Evolutionary conservation across 2,888 invertebrate genomes (phyloP).

Genomic region (Leptodirus hochenwartii): DNA sequence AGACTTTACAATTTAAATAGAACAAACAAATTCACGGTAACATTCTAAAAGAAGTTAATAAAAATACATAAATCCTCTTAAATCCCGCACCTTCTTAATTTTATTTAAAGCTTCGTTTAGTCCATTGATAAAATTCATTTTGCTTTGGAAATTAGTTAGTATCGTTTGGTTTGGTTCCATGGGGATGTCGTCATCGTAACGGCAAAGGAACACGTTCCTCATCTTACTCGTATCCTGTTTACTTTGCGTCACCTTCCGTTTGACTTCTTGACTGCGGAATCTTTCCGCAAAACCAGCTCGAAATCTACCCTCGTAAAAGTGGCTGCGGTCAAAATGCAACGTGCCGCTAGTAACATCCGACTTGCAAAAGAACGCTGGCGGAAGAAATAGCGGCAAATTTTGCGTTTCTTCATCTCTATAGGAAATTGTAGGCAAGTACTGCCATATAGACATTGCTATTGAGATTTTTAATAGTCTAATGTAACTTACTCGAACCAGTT

Average conservation of each 20-base stretch:
- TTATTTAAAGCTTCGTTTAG: conserved; percentile 12
- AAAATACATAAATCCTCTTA: background rate
- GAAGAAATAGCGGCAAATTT: conserved; percentile 45
- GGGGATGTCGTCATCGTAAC: conserved; percentile 34
- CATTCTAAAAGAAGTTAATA: conserved; percentile 2
- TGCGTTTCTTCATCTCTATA: conserved; percentile 12
- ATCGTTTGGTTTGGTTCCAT: conserved; percentile 36
- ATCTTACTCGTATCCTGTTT: too few relatives aligned
- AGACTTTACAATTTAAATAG: conserved; percentile 4
- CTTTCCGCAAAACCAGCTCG: conserved; percentile 13
- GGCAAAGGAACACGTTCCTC: conserved; percentile 10
- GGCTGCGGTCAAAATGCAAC: conserved; percentile 16
- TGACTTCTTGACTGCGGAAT: conserved; percentile 9
- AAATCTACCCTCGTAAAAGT: conserved; percentile 15
- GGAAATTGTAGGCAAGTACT: conserved; percentile 4
- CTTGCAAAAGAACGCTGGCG: conserved; percentile 52
- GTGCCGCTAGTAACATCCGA: conserved; percentile 36
- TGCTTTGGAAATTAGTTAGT: conserved; percentile 28
- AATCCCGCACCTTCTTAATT: conserved; percentile 15
- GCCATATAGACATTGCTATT: too few relatives aligned
- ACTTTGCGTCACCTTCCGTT: conserved; percentile 5
- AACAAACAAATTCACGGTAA: background rate
- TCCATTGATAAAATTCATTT: conserved; percentile 16
- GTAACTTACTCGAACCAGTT: conserved; percentile 39
- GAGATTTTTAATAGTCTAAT: too few relatives aligned